A percentile compares a stretch with the other conserved stretches of the same genome.
phyloP scores from a whole-genome alignment of 2,797 vertebrate species.

The Paratrypauchen microcephalus region DNA sequence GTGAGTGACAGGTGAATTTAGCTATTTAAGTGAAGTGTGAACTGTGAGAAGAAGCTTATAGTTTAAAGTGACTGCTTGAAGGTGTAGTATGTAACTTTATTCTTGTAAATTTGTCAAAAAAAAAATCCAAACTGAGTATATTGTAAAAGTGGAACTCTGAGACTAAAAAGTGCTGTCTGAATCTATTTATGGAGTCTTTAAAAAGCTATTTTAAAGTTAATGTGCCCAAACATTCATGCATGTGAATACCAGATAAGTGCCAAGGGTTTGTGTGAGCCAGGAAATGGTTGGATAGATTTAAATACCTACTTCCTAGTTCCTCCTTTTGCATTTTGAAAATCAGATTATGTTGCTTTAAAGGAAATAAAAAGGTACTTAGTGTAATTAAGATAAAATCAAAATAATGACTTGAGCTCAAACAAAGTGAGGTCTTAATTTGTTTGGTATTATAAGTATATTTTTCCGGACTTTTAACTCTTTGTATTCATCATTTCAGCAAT shows the following conservation, averaged over 20 bases:
- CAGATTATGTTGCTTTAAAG: neutral
- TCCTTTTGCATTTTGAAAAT: neutral
- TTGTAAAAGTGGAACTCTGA: no score
- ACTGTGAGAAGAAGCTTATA: no score
- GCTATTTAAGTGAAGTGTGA: no score
- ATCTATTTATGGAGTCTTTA: no score
- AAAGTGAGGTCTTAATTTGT: no score
- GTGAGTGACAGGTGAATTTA: neutral
- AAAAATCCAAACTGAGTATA: no score
- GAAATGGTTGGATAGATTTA: no score
- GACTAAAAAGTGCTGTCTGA: neutral
- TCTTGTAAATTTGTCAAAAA: no score
- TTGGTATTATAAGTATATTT: no score
- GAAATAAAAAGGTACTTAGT: neutral
- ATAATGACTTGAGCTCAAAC: neutral
- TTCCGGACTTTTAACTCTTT: neutral
- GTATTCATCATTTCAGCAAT: slow-evolving; percentile 74
- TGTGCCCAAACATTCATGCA: neutral
- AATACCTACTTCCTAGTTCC: neutral
- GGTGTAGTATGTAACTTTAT: no score
- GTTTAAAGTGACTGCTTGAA: no score
- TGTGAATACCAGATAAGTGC: neutral
- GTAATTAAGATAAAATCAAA: neutral
- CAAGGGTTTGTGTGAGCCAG: no score
- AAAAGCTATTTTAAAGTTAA: neutral